Percentiles rank a stretch among this genome's conserved stretches.
phyloP scores from a whole-genome alignment of 2,888 invertebrate genomes.

The Heteromyza rotundicornis region DNA sequence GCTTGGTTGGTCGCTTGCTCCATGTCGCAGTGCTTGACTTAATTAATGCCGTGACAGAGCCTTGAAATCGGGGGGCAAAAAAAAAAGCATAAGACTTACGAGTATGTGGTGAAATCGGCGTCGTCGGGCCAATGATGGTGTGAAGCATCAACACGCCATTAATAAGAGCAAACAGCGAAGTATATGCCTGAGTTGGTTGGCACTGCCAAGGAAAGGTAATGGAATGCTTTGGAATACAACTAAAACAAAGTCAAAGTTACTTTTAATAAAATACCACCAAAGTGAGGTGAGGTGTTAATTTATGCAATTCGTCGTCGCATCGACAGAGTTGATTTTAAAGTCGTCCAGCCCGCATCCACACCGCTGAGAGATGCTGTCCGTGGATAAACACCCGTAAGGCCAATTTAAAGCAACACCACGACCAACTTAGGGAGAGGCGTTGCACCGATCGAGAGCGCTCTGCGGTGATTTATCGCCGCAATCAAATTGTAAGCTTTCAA shows the following conservation, averaged over 20 bases:
- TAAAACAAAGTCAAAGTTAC: slow-evolving; percentile 29
- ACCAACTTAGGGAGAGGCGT: neutral
- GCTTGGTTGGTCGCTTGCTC: too few relatives aligned
- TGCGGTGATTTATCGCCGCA: slow-evolving; percentile 36
- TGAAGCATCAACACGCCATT: slow-evolving; percentile 29
- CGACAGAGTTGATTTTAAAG: slow-evolving; percentile 3
- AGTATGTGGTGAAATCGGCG: neutral
- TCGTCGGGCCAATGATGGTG: slow-evolving; percentile 10
- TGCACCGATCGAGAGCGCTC: slow-evolving; percentile 6
- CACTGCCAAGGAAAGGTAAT: too few relatives aligned
- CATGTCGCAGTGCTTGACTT: slow-evolving; percentile 12
- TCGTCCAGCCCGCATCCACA: neutral
- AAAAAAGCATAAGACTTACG: neutral
- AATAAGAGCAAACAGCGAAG: slow-evolving; percentile 23
- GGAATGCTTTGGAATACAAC: neutral
- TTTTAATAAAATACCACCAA: slow-evolving; percentile 38
- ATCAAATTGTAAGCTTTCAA: slow-evolving; percentile 34
- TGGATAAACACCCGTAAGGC: slow-evolving; percentile 17
- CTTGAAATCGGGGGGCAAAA: slow-evolving; percentile 13
- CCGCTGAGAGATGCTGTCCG: neutral
- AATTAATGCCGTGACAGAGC: slow-evolving; percentile 22
- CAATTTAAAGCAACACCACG: slow-evolving; percentile 17
- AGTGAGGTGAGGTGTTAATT: slow-evolving; percentile 42
- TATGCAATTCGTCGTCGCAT: slow-evolving; percentile 34
- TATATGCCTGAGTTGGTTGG: neutral